Base-by-base conservation (phyloP, 2,797 vertebrate genomes). In the Erethizon dorsatum region DNA sequence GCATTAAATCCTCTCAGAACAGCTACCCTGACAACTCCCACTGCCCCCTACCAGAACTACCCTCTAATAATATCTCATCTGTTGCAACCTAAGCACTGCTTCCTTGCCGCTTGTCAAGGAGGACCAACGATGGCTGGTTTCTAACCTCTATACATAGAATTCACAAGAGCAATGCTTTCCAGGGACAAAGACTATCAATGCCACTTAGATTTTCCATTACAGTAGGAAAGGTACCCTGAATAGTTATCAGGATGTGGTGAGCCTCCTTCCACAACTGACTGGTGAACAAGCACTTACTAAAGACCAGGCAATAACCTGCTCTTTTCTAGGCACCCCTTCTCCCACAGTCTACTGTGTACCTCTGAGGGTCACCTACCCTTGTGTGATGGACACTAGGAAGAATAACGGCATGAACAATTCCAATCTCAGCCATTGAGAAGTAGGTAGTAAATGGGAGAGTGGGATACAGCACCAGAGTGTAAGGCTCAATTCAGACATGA, bases 1-100 rank as follows among this genome's bases (percentile, higher is more conserved):
- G 56, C 79, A 65, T 67, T 86, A 95, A 88, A 91, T 18, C 10
- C 52, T 45, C 69, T 93, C 37, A 95, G 86, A 96, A 90, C 57
- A 85, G 47, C 37, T 83, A 93, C 20, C 80, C 67, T 80, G 28
- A 87, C 6, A 90, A 54, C 24, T 87, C 47, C 69, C 37, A 82
- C 26, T 37, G 61, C 47, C 15, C 45, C n/a, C 33, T 18, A 71
- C 65, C 67, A 92, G 5, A 82, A 91, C 31, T 57, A 88, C 7
- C 14, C 45, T 82, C 50, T 31, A 83, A 94, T 93, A 83, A 94
- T 93, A 83, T 78, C 56, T 85, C 41, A 88, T 63, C 59, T 65
- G 28, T 45, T 84, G 47, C 52, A 22, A 56, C 61, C 75, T 93
- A 93, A 82, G 20, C 69, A 89, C 5, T 22, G 6, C 90, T 59